These are phyloP conservation scores for Pseudotriccus pelzelni DNA, from an alignment of 2,797 vertebrate genomes.

Conservation along the genomic window DNA sequence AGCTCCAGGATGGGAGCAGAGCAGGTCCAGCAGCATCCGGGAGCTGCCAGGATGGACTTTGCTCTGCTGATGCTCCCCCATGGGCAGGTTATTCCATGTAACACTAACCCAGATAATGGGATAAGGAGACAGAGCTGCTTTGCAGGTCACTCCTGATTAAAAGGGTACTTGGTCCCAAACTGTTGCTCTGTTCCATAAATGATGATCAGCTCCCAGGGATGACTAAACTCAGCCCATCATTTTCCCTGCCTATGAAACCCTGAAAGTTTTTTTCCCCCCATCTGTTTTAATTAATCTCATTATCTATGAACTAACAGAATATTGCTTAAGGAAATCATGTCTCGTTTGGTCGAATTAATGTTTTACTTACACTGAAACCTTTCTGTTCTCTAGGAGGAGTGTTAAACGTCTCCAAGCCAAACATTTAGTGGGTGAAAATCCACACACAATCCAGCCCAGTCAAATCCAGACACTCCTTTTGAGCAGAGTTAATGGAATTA, in stretches of 20 bases:
- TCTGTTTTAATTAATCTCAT: not conserved
- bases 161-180: not conserved
- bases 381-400: not conserved
- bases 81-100: not conserved
- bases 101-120: not conserved
- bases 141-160: not conserved
- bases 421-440: not conserved
- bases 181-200: not conserved
- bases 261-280: not conserved
- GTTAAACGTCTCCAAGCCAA: conserved; percentile 44
- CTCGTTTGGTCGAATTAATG: not conserved
- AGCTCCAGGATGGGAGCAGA: not conserved
- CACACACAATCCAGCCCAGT: not conserved
- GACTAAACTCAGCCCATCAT: not conserved
- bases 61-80: not conserved
- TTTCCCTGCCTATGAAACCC: not conserved
- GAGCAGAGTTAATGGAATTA: conserved; percentile 56
- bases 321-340: not conserved
- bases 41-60: not conserved
- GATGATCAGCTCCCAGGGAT: fast-evolving
- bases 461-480: conserved; percentile 4
- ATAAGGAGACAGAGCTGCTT: not conserved
- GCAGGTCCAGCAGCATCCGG: not conserved
- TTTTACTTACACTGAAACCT: not conserved
- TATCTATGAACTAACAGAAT: not conserved